These are phyloP conservation scores for Dufourea novaeangliae DNA, from an alignment of 1,140 invertebrate genomes.

Conservation along the genomic window DNA sequence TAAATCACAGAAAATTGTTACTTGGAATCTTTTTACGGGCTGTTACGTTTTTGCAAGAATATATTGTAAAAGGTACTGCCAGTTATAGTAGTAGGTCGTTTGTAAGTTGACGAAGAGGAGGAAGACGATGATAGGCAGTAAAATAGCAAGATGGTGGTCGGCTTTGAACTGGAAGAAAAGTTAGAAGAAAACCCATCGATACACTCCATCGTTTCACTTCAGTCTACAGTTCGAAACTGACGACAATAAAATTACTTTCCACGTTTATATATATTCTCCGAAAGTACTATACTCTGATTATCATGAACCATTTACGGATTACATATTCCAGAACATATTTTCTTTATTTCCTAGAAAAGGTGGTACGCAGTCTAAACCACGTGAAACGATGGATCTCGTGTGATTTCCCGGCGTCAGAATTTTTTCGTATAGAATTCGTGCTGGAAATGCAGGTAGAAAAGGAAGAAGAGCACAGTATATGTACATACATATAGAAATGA, in stretches of 20 bases:
- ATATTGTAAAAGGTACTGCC: slow-evolving; percentile 28
- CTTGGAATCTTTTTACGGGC: not conserved
- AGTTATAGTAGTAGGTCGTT: slow-evolving; percentile 59
- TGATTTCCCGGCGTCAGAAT: slow-evolving; percentile 1
- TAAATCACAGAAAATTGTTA: too few species aligned
- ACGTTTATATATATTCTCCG: too few species aligned
- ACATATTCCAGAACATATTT: too few species aligned
- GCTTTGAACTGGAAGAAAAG: slow-evolving; percentile 59
- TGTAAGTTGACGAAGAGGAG: slow-evolving; percentile 56
- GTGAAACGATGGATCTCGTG: slow-evolving; percentile 2
- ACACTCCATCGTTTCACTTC: too few species aligned
- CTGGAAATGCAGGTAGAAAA: slow-evolving; percentile 31
- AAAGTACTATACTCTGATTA: too few species aligned
- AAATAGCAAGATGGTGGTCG: slow-evolving; percentile 57
- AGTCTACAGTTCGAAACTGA: not conserved
- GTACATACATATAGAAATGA: slow-evolving; percentile 63
- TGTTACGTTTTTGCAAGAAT: not conserved
- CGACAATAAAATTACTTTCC: slow-evolving; percentile 21
- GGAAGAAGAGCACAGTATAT: slow-evolving; percentile 61
- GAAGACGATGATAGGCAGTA: slow-evolving; percentile 64
- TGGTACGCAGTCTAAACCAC: too few species aligned
- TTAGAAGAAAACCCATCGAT: slow-evolving; percentile 12
- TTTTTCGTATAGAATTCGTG: slow-evolving; percentile 21
- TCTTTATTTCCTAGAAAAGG: too few species aligned
- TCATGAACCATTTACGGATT: too few species aligned